Evolutionary conservation across 37 sponge, comb jelly and placozoan genomes (phyloP), one percentile per base, ranked within the genome.

Genomic region (Geodia barretti): DNA sequence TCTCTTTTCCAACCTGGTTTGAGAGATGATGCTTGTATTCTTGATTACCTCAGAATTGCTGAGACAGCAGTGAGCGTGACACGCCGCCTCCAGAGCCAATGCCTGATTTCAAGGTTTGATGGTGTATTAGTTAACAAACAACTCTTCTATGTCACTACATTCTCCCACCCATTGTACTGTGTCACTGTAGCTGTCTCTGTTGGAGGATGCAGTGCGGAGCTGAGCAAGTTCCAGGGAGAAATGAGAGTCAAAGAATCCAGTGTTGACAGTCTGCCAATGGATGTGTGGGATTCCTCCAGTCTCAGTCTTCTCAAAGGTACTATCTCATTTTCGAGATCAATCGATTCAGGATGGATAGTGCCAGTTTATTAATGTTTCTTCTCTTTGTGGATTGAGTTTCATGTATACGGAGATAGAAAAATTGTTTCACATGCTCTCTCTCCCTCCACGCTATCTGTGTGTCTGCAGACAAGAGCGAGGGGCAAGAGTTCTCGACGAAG

Each of bases 381-480:
- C n/a, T n/a, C n/a, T n/a, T n/a, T n/a, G n/a, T 47, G 54, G 54
- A 14, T 47, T 14, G 14, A 17, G 54, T 17, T 14, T 47, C 54
- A 47, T 47, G 54, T 47, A 47, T 7, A 17, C 7, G 54, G 54
- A n/a, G n/a, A n/a, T n/a, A n/a, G n/a, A n/a, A n/a, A n/a, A n/a
- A n/a, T n/a, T n/a, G n/a, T n/a, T n/a, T n/a, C 14, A 47, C 54
- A 7, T 47, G 54, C 60, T 38, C 3, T 0, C 5, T 60, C 40
- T 20, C 9, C 30, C 38, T 33, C 19, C 7, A 31, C 68, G 25
- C 70, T 26, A 41, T 47, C 68, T 1, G 39, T 32, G n/a, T n/a
- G n/a, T n/a, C n/a, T n/a, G n/a, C 66, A 94, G 95, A 94, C 77
- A 94, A 94, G 38, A 87, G 91, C 35, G 88, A 67, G 31, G 95